Base-by-base conservation (phyloP, 2,797 vertebrate species). In the Uromys caudimaculatus region DNA sequence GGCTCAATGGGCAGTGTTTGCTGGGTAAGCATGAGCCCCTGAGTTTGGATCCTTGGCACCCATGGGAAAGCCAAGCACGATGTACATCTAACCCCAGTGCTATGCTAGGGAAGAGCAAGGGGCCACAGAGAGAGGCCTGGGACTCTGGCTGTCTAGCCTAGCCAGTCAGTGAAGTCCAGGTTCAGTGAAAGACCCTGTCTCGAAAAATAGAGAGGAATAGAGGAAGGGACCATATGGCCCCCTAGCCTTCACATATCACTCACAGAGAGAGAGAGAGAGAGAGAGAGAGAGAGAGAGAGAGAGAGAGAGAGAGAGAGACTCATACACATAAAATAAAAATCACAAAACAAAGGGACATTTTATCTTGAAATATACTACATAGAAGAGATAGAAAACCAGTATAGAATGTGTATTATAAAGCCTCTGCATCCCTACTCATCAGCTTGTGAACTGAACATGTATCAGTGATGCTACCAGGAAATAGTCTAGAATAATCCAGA, bases 391-490 rank as follows among this genome's bases (percentile, higher is more conserved):
- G 23, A 87, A 92, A 64, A 47, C 60, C 82, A 77, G 62, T 44
- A 73, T 4, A 38, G 2, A 14, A 1, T 27, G n/a, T 78, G 27
- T 62, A n/a, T 69, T 27, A 29, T 1, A 85, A 96, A 94, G 16
- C 4, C 6, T 16, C 73, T 64, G 32, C 4, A 50, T 67, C 73
- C 79, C 67, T 56, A 9, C 13, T 64, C 47, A 67, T 71, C 32
- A 38, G n/a, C 17, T 85, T 67, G 24, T 64, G 21, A 91, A 52
- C 17, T 78, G 47, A 83, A 3, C 11, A 32, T 79, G n/a, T 19
- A 56, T 94, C 32, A 50, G 17, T 44, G 54, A 21, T 89, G 47
- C 35, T 95, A 97, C 96, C 56, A 97, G 73, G 76, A 91, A 91
- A 85, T 52, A 35, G 60, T 64, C 83, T 92, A 89, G 60, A 50